Conservation (phyloP, 2,113 vertebrate genomes). For the Progne subis region DNA sequence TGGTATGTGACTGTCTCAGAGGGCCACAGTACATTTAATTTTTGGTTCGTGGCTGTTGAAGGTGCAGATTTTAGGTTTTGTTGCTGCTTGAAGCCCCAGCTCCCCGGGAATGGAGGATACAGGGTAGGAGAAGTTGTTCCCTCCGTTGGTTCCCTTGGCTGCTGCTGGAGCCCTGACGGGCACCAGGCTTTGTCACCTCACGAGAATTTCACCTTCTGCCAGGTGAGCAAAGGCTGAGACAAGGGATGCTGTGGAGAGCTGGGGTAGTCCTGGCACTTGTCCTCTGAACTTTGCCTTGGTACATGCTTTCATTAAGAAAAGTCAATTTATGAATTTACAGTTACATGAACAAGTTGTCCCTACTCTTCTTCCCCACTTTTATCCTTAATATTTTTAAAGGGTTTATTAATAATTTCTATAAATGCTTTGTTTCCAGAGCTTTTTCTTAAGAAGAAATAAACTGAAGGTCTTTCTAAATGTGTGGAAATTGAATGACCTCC, state of each 20-base stretch:
- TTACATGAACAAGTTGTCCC: not conserved
- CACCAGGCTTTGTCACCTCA: not conserved
- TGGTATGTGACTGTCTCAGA: fast-evolving
- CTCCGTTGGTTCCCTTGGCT: not conserved
- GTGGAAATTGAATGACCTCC: not conserved
- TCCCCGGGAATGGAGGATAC: not conserved
- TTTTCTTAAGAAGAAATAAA: not conserved
- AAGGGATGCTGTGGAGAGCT: fast-evolving
- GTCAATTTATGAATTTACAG: not conserved
- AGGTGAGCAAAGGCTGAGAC: not conserved
- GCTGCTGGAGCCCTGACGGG: not conserved
- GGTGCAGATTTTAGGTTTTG: not conserved
- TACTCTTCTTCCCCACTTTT: not conserved
- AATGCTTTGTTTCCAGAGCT: conserved; percentile 1
- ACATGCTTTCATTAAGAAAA: not conserved
- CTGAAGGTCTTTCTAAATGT: not conserved
- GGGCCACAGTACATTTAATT: not conserved
- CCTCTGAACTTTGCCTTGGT: not conserved
- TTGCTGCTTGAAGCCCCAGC: not conserved
- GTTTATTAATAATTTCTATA: not conserved
- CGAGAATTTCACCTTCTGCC: not conserved
- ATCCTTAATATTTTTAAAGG: not conserved
- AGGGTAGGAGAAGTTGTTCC: not conserved
- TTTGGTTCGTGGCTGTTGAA: not conserved
- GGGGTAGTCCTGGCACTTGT: not conserved